Evolutionary conservation across 2,113 vertebrate genomes (phyloP), one percentile per base, ranked within the genome.

Genomic region (Hepsetus odoe): DNA sequence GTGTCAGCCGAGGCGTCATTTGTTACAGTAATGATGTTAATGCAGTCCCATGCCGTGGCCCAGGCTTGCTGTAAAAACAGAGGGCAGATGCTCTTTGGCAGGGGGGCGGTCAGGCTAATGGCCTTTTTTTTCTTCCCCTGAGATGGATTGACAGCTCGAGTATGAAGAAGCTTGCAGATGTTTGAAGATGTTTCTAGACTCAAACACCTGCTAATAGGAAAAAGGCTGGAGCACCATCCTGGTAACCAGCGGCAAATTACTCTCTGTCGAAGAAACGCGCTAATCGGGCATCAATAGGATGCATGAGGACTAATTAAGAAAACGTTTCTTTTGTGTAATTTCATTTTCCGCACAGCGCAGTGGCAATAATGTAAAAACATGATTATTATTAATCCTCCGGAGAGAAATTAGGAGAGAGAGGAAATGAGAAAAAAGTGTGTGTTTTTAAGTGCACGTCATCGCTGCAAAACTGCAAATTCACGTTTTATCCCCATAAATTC

Each of bases 1-100:
- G n/a, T 62, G 49, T 49, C 53, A 61, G 56, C 28, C 62, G 28
- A 51, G 49, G 69, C 53, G 71, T 72, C 70, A 76, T 84, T 80
- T 79, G 59, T 84, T 77, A 82, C 77, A 22, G 69, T 77, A 79
- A 80, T 74, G 73, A 83, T 79, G 80, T 77, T 83, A 81, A 87
- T 80, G 69, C 77, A 76, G 79, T 74, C 64, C 22, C 62, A 53
- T 65, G 70, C 58, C 51, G 59, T 66, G 61, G 44, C 59, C 68
- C 69, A 33, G 44, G 65, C 72, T 35, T 26, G n/a, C 66, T 75
- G 46, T 62, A 53, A 71, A 71, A 71, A 62, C 75, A 74, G 5
- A 59, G 72, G 76, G 75, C 79, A 81, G 76, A 75, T 77, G 83
- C 77, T 78, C 69, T 68, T 32, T 58, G 32, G 55, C 35, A 62